Evolutionary conservation across 2,113 vertebrate genomes (phyloP).

Genomic region (Pheucticus melanocephalus): DNA sequence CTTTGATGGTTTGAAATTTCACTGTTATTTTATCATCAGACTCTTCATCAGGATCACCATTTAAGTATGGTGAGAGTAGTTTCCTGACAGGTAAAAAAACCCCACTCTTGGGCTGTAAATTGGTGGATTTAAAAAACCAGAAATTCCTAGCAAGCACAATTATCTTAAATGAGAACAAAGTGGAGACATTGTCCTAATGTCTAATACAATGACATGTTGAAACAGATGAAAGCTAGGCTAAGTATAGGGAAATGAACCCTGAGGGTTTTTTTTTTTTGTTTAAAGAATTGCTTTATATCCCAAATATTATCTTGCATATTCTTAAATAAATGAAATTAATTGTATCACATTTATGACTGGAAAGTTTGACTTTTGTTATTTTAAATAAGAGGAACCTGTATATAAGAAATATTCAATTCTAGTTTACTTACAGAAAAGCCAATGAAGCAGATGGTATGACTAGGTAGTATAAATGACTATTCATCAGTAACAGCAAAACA

Average conservation of each 20-base stretch:
- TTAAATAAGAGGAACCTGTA: neutral
- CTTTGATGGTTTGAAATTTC: neutral
- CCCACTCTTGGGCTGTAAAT: neutral
- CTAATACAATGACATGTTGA: neutral
- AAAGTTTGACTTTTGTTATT: neutral
- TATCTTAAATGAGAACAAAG: neutral
- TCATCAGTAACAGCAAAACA: neutral
- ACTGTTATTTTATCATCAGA: neutral
- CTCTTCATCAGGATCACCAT: neutral
- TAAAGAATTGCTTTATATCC: neutral
- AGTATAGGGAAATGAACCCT: neutral
- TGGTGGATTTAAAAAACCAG: neutral
- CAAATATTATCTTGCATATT: neutral
- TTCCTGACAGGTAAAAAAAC: neutral
- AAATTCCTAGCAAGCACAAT: neutral
- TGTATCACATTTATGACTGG: neutral
- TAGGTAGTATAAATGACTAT: neutral
- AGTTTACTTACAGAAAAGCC: neutral
- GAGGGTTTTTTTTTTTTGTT: neutral
- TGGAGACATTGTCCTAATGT: neutral
- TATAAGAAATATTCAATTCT: neutral
- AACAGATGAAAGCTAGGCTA: neutral
- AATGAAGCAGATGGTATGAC: neutral
- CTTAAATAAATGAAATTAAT: neutral
- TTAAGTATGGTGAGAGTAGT: neutral